A percentile compares a stretch with the other conserved stretches of the same genome.
Conservation (phyloP, 2,888 invertebrate genomes). For the Lasioglossum villosulum region DNA sequence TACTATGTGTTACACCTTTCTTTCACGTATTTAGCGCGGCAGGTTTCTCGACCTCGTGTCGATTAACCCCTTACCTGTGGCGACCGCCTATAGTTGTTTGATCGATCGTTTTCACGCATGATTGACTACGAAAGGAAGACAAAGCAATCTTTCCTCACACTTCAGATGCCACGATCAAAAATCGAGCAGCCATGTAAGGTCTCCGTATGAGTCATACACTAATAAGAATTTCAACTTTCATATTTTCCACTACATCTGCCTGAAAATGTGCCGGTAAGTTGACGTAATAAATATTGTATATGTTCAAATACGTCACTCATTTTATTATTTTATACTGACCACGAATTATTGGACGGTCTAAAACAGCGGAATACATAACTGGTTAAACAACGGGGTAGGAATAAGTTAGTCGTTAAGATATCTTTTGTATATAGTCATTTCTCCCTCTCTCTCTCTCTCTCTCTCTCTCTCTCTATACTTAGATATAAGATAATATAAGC, state of each 20-base stretch:
- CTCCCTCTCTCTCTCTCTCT: too few relatives aligned
- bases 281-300: neutral
- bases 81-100: neutral
- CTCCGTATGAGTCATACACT: neutral
- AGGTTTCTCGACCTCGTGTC: neutral
- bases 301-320: neutral
- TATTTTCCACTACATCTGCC: neutral
- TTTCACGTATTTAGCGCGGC: neutral
- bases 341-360: neutral
- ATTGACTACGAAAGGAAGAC: neutral
- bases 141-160: conserved; percentile 10
- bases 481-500: too few relatives aligned
- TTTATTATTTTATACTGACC: neutral
- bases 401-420: too few relatives aligned
- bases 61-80: conserved; percentile 1
- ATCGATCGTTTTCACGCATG: conserved; percentile 12
- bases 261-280: neutral
- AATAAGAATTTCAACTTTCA: neutral
- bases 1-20: neutral
- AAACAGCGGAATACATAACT: neutral
- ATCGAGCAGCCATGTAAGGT: conserved; percentile 4
- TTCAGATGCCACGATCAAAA: conserved; percentile 13
- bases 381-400: too few relatives aligned
- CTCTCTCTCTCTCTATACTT: too few relatives aligned
- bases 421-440: too few relatives aligned